Evolutionary conservation across 2,888 invertebrate species (phyloP), one percentile per base, ranked within the genome.

Genomic region (Leptinotarsa tumamoca): DNA sequence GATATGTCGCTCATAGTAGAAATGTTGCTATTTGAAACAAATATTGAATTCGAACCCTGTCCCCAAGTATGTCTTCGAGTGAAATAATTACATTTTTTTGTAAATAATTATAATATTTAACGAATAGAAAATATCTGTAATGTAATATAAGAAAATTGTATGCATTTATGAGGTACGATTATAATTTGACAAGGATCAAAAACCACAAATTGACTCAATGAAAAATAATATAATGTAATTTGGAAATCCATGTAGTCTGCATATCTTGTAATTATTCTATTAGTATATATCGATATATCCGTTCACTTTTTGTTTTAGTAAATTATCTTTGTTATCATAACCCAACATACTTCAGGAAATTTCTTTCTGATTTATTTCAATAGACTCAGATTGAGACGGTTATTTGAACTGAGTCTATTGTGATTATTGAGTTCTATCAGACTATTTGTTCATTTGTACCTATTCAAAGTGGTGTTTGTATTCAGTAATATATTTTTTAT

Each of bases 381-480:
- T 70, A 70, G 70, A 58, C 58, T 70, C 61, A 70, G 70, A 50
- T 70, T 70, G 70, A 70, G 70, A 27, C 27, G 58, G 27, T 54
- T n/a, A 18, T 63, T 77, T 71, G 52, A 72, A 69, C 72, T 67
- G 71, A 74, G 67, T 63, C 74, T 77, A 69, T 74, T 54, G 67
- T 52, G n/a, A 66, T 51, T 71, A 51, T 23, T 70, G 21, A 18
- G 10, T 68, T 67, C 78, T 72, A 72, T 63, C 74, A 77, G 75
- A 67, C 76, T 74, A 67, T 69, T 68, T 74, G 70, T 73, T 79
- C 76, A 79, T 80, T 76, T 78, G 79, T 77, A 80, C 77, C 78
- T 81, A 81, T 67, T 54, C 66, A 27, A 56, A 81, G 43, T 80
- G 80, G 81, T 81, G 81, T 81, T 79, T 81, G 81, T 81, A 78